These are phyloP conservation scores for Amphipyra berbera DNA, from an alignment of 2,888 invertebrate species.

Conservation along the genomic window DNA sequence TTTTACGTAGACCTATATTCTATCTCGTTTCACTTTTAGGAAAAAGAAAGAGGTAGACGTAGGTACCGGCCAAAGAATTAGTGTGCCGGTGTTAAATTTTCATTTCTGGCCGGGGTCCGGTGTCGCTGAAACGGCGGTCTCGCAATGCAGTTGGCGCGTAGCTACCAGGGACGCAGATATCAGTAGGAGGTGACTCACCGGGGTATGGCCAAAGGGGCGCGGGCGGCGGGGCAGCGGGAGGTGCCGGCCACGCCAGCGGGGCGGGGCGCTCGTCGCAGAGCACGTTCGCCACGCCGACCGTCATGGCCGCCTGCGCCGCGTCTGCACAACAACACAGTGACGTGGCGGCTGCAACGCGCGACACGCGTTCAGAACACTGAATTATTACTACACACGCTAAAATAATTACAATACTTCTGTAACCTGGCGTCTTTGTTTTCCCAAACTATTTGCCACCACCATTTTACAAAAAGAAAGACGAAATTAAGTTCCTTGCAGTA, in stretches of 20 bases:
- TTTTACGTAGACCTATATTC: constrained; percentile 38
- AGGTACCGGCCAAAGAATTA: constrained; percentile 25
- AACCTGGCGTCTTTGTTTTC: constrained; percentile 4
- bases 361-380: constrained; percentile 60
- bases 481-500: background rate
- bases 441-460: background rate
- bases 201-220: constrained; percentile 96
- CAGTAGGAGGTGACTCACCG: constrained; percentile 88
- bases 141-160: constrained; percentile 89
- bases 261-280: constrained; percentile 91
- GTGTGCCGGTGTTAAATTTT: constrained; percentile 46
- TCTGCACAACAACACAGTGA: constrained; percentile 87
- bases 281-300: constrained; percentile 91
- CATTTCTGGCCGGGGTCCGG: constrained; percentile 54
- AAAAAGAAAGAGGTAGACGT: constrained; percentile 34
- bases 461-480: background rate
- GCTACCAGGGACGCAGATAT: constrained; percentile 86
- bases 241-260: constrained; percentile 89
- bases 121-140: constrained; percentile 78
- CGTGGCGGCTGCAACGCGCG: constrained; percentile 72
- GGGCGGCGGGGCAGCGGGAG: constrained; percentile 90
- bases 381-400: constrained; percentile 27
- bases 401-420: constrained; percentile 9
- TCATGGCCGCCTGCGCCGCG: constrained; percentile 92
- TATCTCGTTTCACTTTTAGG: constrained; percentile 54